Evolutionary conservation across 2,797 vertebrate genomes (phyloP), one percentile per base, ranked within the genome.

Genomic region (Tapera naevia): DNA sequence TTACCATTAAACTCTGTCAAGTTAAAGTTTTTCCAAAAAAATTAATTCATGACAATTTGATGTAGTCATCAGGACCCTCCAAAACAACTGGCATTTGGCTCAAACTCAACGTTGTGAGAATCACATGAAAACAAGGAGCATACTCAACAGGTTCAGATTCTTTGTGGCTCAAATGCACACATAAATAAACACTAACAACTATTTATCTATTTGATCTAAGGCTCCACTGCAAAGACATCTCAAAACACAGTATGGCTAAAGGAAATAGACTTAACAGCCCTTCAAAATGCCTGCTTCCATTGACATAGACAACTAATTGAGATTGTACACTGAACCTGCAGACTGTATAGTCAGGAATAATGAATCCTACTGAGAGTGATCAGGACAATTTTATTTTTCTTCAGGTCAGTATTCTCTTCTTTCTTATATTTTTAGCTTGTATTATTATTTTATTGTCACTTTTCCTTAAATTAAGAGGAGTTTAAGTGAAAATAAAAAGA

Each of bases 241-340:
- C 50, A 54, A 92, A 89, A 69, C 53, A 75, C n/a, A 67, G 5
- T 27, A 30, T 64, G 48, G 45, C 43, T 76, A 50, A 80, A 86
- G 53, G 30, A 93, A 92, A 88, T 62, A 17, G 28, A 15, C 10
- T 83, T 72, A 93, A 41, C 50, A 23, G 48, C 13, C 3, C 1
- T 37, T 86, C 39, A 8, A 45, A 58, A 17, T 14, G 17, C 17
- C 33, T 65, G 41, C 16, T 89, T 57, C 33, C 19, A 21, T n/a
- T n/a, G 33, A 6, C 0, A 1, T 2, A 24, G 11, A 23, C 0
- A 1, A 3, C 19, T 89, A 41, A 50, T 33, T n/a, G 11, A 80
- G 17, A 24, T 4, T 61, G 50, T 72, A 22, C 24, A 10, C 17
- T 43, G 45, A 83, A 86, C 17, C 7, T 69, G 45, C 11, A 81